Evolutionary conservation across 2,113 vertebrate species (phyloP).

Genomic region (Tetraodon nigroviridis): DNA sequence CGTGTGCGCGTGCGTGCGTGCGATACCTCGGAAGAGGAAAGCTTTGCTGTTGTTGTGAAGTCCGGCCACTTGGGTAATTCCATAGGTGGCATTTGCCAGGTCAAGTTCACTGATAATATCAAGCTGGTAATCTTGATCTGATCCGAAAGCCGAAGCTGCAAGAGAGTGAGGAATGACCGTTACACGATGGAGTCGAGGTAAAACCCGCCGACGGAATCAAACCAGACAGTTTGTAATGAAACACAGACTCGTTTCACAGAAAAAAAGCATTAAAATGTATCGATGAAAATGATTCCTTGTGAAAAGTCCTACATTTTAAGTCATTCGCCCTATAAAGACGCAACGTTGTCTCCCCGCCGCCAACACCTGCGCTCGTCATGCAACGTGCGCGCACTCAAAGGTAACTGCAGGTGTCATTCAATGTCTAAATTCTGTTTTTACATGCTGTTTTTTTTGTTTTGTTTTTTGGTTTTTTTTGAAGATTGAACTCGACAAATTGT

Average conservation of each 20-base stretch:
- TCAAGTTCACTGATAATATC: conserved; percentile 89
- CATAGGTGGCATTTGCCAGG: conserved; percentile 84
- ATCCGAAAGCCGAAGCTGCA: conserved; percentile 83
- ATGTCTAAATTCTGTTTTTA: background rate
- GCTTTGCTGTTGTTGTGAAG: conserved; percentile 94
- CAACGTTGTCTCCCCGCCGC: conserved; percentile 12
- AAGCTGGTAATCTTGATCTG: conserved; percentile 87
- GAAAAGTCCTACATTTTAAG: background rate
- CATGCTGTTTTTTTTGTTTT: background rate
- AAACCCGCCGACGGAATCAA: conserved; percentile 4
- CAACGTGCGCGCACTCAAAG: conserved; percentile 14
- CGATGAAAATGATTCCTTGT: too few relatives aligned
- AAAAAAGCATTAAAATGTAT: too few relatives aligned
- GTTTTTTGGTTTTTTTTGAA: background rate
- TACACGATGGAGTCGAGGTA: conserved; percentile 8
- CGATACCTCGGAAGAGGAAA: conserved; percentile 90
- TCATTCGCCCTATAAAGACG: background rate
- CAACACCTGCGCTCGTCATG: conserved; percentile 42
- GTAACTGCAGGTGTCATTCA: conserved; percentile 7
- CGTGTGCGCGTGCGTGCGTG: conserved; percentile 7
- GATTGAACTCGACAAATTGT: conserved; percentile 9
- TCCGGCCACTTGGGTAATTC: conserved; percentile 88
- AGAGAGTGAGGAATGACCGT: conserved; percentile 36
- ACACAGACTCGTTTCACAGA: background rate
- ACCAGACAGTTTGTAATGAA: background rate